Base-by-base conservation (phyloP, 2,888 invertebrate species). In the Meloe dianella region DNA sequence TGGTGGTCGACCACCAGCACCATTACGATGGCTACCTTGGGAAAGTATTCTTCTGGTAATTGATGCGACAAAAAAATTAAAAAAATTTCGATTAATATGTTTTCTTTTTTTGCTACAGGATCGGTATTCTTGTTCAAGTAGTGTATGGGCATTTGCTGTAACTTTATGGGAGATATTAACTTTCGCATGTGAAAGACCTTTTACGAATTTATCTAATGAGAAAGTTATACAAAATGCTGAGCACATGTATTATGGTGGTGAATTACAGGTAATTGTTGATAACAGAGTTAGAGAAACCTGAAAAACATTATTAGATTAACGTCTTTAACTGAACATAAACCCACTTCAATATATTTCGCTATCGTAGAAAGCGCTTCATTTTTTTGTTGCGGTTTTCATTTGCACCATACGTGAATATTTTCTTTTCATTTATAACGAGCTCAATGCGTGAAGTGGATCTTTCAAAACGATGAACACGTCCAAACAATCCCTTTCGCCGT, bases 1-100 rank as follows among this genome's bases (percentile, higher is more conserved):
- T 73, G 87, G 88, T 47, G 87, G 88, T 60, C 85, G 88, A 77
- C 87, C 88, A 57, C 87, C 88, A 54, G 87, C 87, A 56, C 89
- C 89, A 35, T 87, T 89, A 67, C 83, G 89, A 75, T 89, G 89
- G 89, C 80, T 89, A 73, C 88, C 89, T 54, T 89, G 89, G 89
- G 89, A 89, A 79, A 88, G 89, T 74, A 87, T 89, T 75, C 82
- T 89, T 56, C 77, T 89, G 83, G 89, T 89, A 85, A 83, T 41
- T n/a, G n/a, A n/a, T n/a, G 4, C 10, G 4, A 14, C 12, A 14
- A 38, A 17, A 81, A 77, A 65, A 58, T 66, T 60, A 14, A 61
- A n/a, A 57, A 32, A 20, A 56, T 3, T 58, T 47, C 47, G 51
- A 30, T 62, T 27, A 12, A 38, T 17, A 6, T 60, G 3, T 12